phyloP scores from a whole-genome alignment of 2,797 vertebrate genomes.

The Naso thynnoides region DNA sequence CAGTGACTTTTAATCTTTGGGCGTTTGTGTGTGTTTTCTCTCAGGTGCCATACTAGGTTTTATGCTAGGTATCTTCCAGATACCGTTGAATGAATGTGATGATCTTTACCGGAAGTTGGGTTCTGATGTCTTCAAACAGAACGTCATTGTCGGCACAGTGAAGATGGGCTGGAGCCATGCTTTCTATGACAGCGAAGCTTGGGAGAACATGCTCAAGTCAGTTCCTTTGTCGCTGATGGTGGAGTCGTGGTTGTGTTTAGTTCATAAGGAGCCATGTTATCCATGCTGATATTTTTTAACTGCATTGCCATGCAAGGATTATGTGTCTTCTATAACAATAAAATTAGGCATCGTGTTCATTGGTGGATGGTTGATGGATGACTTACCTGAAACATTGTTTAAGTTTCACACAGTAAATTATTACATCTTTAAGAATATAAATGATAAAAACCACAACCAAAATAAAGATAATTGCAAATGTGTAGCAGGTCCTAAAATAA shows the following conservation, averaged over 20 bases:
- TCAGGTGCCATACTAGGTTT: slow-evolving; percentile 95
- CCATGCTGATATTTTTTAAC: not conserved
- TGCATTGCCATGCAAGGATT: not conserved
- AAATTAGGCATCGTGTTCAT: not conserved
- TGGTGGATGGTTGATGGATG: slow-evolving; percentile 1
- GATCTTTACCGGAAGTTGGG: slow-evolving; percentile 94
- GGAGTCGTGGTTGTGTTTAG: not conserved
- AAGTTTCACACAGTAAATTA: not conserved
- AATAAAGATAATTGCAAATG: too few species aligned
- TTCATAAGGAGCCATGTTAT: not conserved
- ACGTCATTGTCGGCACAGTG: slow-evolving; percentile 94
- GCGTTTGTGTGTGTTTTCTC: slow-evolving; percentile 32
- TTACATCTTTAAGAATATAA: not conserved
- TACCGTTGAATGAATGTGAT: slow-evolving; percentile 93
- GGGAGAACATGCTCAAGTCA: slow-evolving; percentile 97
- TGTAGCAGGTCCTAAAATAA: not conserved
- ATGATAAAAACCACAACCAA: not conserved
- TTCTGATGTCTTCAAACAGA: slow-evolving; percentile 96
- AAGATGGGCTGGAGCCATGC: slow-evolving; percentile 99
- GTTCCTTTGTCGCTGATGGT: slow-evolving; percentile 61
- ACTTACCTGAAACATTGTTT: not conserved
- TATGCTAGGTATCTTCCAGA: slow-evolving; percentile 95
- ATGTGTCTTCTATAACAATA: not conserved
- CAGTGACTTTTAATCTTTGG: slow-evolving; percentile 8
- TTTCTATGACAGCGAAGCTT: slow-evolving; percentile 95